phyloP scores from a whole-genome alignment of 1,140 invertebrate species.

The Choristoneura fumiferana region DNA sequence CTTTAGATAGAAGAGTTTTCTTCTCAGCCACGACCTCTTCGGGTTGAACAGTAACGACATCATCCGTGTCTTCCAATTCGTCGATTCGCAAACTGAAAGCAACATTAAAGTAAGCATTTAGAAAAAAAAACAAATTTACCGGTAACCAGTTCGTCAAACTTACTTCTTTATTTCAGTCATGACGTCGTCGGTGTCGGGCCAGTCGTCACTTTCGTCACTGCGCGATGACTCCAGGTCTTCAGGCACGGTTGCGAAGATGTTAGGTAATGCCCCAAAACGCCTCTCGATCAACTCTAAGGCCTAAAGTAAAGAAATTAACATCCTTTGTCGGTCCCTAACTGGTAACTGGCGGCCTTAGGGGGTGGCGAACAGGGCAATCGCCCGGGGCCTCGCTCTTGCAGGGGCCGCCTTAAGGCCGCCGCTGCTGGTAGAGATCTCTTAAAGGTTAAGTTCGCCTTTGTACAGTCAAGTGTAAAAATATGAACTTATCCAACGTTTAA shows the following conservation, averaged over 20 bases:
- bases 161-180: constrained; percentile 74
- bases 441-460: too few species aligned
- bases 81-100: constrained; percentile 51
- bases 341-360: too few species aligned
- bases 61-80: constrained; percentile 44
- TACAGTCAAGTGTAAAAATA: too few species aligned
- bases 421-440: too few species aligned
- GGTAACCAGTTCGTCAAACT: constrained; percentile 9
- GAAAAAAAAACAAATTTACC: too few species aligned
- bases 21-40: constrained; percentile 64
- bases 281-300: constrained; percentile 93
- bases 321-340: too few species aligned
- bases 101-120: background rate
- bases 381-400: too few species aligned
- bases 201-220: constrained; percentile 56
- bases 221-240: constrained; percentile 52
- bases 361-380: too few species aligned
- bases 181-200: constrained; percentile 68
- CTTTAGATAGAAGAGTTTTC: constrained; percentile 53
- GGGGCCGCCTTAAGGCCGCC: too few species aligned
- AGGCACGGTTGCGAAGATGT: constrained; percentile 44
- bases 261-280: constrained; percentile 83
- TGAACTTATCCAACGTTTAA: too few species aligned
- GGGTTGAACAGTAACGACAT: constrained; percentile 45
- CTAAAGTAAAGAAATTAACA: constrained; percentile 39